phyloP scores from a whole-genome alignment of 2,888 invertebrate genomes.

The Ectobius pallidus region DNA sequence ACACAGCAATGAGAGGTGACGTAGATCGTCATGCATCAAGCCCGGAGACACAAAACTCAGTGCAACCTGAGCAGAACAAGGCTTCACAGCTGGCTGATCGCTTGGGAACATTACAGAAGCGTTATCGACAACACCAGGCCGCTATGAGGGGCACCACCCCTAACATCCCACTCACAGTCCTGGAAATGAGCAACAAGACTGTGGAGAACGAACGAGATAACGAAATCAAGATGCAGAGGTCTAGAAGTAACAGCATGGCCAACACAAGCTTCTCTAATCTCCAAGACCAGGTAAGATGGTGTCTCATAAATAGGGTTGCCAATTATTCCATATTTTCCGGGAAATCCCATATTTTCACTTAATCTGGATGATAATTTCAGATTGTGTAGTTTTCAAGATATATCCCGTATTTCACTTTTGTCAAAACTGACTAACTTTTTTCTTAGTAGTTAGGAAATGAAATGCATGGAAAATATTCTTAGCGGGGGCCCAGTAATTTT shows the following conservation, averaged over 20 bases:
- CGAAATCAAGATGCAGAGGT: background rate
- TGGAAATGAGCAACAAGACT: conserved; percentile 44
- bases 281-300: background rate
- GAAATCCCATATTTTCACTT: no score
- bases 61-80: background rate
- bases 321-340: background rate
- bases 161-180: conserved; percentile 45
- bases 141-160: conserved; percentile 53
- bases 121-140: conserved; percentile 64
- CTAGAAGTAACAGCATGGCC: conserved; percentile 35
- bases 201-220: conserved; percentile 19
- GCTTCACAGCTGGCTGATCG: conserved; percentile 37
- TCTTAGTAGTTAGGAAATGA: no score
- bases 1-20: conserved; percentile 30
- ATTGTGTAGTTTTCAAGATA: no score
- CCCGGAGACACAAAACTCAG: conserved; percentile 14
- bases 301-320: no score
- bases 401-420: no score
- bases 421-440: no score
- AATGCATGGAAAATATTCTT: background rate
- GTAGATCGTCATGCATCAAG: conserved; percentile 14
- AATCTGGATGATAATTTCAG: no score
- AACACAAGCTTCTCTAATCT: conserved; percentile 23
- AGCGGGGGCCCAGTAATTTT: no score
- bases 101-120: conserved; percentile 56